These are phyloP conservation scores for Bicyclus anynana DNA, from an alignment of 1,140 invertebrate species.

Conservation along the genomic window DNA sequence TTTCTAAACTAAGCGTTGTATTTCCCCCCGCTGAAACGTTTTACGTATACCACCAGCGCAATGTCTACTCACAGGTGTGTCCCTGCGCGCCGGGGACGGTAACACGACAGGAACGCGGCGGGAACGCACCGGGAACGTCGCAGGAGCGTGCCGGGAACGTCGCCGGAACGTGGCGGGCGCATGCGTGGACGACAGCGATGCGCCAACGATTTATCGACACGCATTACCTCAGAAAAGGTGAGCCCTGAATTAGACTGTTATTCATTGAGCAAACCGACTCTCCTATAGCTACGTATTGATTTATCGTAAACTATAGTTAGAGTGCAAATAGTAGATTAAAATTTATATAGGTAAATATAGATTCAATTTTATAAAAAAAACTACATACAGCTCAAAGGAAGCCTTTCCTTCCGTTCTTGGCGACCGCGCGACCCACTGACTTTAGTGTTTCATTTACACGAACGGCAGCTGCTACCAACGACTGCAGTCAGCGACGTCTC, in stretches of 20 bases:
- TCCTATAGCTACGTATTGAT: neutral
- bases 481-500: too few relatives aligned
- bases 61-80: neutral
- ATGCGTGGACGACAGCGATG: slow-evolving; percentile 34
- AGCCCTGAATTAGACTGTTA: slow-evolving; percentile 47
- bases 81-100: neutral
- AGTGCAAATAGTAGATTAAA: neutral
- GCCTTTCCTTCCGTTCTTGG: too few relatives aligned
- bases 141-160: slow-evolving; percentile 27
- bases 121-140: slow-evolving; percentile 7
- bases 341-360: too few relatives aligned
- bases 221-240: slow-evolving; percentile 55
- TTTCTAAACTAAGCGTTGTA: too few relatives aligned
- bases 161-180: slow-evolving; percentile 22
- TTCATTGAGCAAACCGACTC: slow-evolving; percentile 26
- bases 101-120: slow-evolving; percentile 15
- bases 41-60: neutral
- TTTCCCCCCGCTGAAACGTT: too few relatives aligned
- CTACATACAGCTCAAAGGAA: too few relatives aligned
- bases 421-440: too few relatives aligned
- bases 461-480: too few relatives aligned
- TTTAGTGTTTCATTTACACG: too few relatives aligned
- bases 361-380: too few relatives aligned
- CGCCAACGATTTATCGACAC: slow-evolving; percentile 47
- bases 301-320: slow-evolving; percentile 3